Evolutionary conservation across 2,797 vertebrate genomes (phyloP).

Genomic region (Semotilus atromaculatus): DNA sequence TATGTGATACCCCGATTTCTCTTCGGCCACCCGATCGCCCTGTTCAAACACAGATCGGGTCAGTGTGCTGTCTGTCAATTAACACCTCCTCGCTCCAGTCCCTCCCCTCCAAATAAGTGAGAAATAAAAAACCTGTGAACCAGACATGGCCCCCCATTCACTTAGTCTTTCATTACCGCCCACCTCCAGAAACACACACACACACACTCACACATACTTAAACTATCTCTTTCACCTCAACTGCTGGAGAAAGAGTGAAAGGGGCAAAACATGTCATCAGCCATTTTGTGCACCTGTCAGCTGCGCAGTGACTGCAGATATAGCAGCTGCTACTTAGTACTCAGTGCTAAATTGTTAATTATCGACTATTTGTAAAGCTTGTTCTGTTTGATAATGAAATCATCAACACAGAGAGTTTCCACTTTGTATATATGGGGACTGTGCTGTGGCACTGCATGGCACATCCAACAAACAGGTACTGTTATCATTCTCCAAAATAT

Average conservation of each 20-base stretch:
- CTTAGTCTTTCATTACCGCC: slow-evolving; percentile 38
- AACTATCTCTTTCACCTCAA: slow-evolving; percentile 32
- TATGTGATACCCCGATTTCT: slow-evolving; percentile 10
- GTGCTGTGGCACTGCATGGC: not conserved
- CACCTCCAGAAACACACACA: slow-evolving; percentile 21
- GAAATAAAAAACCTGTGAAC: slow-evolving; percentile 58
- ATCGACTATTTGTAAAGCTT: slow-evolving; percentile 6
- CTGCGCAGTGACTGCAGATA: slow-evolving; percentile 18
- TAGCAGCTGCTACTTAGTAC: slow-evolving; percentile 20
- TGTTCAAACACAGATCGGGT: slow-evolving; percentile 11
- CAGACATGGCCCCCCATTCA: slow-evolving; percentile 50
- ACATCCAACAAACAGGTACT: not conserved
- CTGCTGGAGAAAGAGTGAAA: slow-evolving; percentile 26
- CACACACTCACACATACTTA: slow-evolving; percentile 10
- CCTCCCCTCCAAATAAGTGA: slow-evolving; percentile 6
- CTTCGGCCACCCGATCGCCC: slow-evolving; percentile 42
- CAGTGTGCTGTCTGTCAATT: slow-evolving; percentile 50
- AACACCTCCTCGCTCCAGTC: slow-evolving; percentile 37
- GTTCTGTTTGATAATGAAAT: not conserved
- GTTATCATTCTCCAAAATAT: not conserved
- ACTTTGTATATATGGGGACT: not conserved
- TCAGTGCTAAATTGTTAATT: slow-evolving; percentile 15
- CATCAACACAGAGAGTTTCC: not conserved
- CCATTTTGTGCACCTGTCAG: slow-evolving; percentile 73
- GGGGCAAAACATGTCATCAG: slow-evolving; percentile 54